Percentiles rank a stretch among this genome's conserved stretches.
phyloP scores from a whole-genome alignment of 2,113 vertebrate species.

The Scomber scombrus region DNA sequence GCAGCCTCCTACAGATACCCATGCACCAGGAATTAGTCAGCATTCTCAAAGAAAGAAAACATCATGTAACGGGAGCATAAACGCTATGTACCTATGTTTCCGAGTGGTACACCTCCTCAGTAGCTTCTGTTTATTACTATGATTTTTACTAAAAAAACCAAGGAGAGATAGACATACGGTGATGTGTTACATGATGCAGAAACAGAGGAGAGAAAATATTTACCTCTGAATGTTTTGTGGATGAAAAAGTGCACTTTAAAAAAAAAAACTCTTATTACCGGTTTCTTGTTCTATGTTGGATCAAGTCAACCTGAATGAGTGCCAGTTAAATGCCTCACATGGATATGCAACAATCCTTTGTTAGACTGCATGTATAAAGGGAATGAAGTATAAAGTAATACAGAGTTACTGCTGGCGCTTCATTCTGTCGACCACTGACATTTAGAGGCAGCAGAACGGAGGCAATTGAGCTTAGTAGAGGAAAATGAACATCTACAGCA shows the following conservation, averaged over 20 bases:
- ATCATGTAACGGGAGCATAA: slow-evolving; percentile 84
- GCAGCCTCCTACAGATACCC: slow-evolving; percentile 75
- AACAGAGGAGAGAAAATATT: slow-evolving; percentile 29
- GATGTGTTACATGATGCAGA: slow-evolving; percentile 63
- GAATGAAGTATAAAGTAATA: slow-evolving; percentile 7
- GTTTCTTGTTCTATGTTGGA: neutral
- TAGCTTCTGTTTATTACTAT: slow-evolving; percentile 94
- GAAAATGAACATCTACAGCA: slow-evolving; percentile 63
- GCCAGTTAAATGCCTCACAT: neutral
- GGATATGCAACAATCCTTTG: neutral
- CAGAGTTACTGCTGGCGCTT: slow-evolving; percentile 14
- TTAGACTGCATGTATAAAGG: neutral
- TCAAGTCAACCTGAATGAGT: neutral
- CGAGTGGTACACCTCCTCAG: slow-evolving; percentile 90
- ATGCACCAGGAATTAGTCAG: slow-evolving; percentile 93
- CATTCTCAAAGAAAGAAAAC: slow-evolving; percentile 88
- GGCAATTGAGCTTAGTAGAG: slow-evolving; percentile 54
- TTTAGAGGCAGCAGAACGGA: slow-evolving; percentile 60
- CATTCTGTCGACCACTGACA: slow-evolving; percentile 48
- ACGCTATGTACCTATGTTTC: slow-evolving; percentile 94
- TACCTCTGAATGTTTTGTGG: neutral
- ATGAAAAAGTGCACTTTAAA: neutral
- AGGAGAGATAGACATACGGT: slow-evolving; percentile 90
- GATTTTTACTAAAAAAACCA: slow-evolving; percentile 92
- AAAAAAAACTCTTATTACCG: neutral